Percentiles rank a stretch among this genome's conserved stretches.
These are phyloP conservation scores for Pseudococcus viburni DNA, from an alignment of 2,888 invertebrate genomes.

Conservation along the genomic window DNA sequence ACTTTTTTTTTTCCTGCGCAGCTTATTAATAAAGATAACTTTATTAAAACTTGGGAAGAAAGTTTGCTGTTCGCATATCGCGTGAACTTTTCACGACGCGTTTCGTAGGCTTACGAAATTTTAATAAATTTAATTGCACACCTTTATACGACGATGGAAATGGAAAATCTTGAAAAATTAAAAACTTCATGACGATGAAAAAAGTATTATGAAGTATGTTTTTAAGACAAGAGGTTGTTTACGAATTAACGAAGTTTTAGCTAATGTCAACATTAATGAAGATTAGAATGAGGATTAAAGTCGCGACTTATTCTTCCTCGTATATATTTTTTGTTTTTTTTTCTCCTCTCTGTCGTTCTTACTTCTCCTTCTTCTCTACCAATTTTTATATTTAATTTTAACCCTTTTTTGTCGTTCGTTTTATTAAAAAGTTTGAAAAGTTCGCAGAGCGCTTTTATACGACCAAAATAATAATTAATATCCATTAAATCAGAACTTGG, in stretches of 20 bases:
- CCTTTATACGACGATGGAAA: conserved; percentile 7
- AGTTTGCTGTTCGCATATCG: conserved; percentile 8
- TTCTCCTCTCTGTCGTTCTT: background rate
- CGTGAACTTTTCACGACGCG: conserved; percentile 31
- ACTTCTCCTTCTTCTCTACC: background rate
- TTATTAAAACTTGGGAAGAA: conserved; percentile 39
- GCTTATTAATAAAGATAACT: conserved; percentile 47
- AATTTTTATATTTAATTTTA: conserved; percentile 61
- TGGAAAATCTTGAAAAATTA: conserved; percentile 28
- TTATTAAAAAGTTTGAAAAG: conserved; percentile 57
- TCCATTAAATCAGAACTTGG: conserved; percentile 64
- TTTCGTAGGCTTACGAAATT: conserved; percentile 47
- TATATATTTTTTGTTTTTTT: too few species aligned
- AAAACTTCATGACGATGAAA: conserved; percentile 1
- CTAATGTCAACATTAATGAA: conserved; percentile 64
- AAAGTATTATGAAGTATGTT: conserved; percentile 45
- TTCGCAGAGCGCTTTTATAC: conserved; percentile 45
- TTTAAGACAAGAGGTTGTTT: conserved; percentile 22
- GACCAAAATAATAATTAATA: conserved; percentile 65
- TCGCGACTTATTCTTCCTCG: conserved; percentile 32
- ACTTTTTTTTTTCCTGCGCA: background rate
- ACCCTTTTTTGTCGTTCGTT: conserved; percentile 53
- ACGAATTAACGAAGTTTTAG: conserved; percentile 60
- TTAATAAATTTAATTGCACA: conserved; percentile 41
- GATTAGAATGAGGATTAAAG: conserved; percentile 62